Conservation (phyloP, 2,797 vertebrate species). For the Bufotes viridis region DNA sequence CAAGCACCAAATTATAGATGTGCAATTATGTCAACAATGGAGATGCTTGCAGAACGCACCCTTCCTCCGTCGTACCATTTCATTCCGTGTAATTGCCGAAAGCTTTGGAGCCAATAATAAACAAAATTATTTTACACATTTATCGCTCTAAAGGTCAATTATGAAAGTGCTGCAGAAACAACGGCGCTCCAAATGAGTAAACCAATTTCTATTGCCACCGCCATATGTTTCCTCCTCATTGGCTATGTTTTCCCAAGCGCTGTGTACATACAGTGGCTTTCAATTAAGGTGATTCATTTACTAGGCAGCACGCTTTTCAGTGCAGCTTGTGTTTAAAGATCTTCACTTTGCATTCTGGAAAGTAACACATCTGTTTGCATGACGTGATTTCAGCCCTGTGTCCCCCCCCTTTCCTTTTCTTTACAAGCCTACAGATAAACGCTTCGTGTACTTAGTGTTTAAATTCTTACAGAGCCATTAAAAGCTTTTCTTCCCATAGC, state of each 20-base stretch:
- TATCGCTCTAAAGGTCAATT: constrained; percentile 95
- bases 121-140: constrained; percentile 93
- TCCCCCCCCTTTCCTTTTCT: constrained; percentile 57
- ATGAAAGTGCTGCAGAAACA: constrained; percentile 90
- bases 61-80: constrained; percentile 87
- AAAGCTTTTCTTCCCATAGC: constrained; percentile 52
- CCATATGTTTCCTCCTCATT: constrained; percentile 85
- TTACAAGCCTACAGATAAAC: constrained; percentile 72
- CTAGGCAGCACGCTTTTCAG: constrained; percentile 74
- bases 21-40: constrained; percentile 93
- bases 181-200: constrained; percentile 83
- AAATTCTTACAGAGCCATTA: constrained; percentile 70
- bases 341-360: constrained; percentile 76
- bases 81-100: constrained; percentile 94
- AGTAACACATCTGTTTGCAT: constrained; percentile 85
- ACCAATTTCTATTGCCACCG: constrained; percentile 87
- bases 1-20: constrained; percentile 82
- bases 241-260: constrained; percentile 82
- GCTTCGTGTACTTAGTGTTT: constrained; percentile 83
- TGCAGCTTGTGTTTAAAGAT: constrained; percentile 79
- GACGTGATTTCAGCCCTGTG: constrained; percentile 78
- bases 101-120: constrained; percentile 94
- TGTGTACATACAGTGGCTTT: constrained; percentile 87
- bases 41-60: constrained; percentile 89
- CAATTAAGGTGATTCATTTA: constrained; percentile 92